Evolutionary conservation across 2,113 vertebrate genomes (phyloP).

Genomic region (Prietella phreatophila): DNA sequence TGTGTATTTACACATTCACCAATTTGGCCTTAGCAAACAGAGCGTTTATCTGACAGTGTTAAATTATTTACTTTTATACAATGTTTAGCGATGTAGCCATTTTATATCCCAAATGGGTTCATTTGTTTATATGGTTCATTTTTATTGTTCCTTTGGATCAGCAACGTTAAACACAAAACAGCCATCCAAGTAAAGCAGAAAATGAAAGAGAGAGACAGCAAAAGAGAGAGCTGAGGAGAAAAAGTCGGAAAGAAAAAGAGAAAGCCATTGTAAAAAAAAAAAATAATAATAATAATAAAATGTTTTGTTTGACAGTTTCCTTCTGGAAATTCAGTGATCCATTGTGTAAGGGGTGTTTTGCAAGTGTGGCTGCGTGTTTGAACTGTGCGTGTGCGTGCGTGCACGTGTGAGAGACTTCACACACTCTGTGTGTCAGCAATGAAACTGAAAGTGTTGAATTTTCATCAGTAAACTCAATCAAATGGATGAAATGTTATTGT

Average conservation of each 20-base stretch:
- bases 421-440: neutral
- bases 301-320: conserved; percentile 13
- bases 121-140: neutral
- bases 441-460: neutral
- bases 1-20: neutral
- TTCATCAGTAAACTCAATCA: neutral
- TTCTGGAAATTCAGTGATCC: conserved; percentile 6
- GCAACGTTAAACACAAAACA: neutral
- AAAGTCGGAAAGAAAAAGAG: neutral
- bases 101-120: neutral
- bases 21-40: neutral
- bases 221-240: neutral
- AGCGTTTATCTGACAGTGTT: neutral
- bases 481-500: neutral
- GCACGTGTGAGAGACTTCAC: neutral
- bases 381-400: neutral
- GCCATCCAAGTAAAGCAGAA: neutral
- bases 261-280: neutral
- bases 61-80: neutral
- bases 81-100: neutral
- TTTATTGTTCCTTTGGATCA: neutral
- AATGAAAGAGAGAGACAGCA: neutral
- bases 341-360: conserved; percentile 19
- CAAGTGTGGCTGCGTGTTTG: neutral
- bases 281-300: neutral